Evolutionary conservation across 1,140 invertebrate species (phyloP).

Genomic region (Prorops nasuta): DNA sequence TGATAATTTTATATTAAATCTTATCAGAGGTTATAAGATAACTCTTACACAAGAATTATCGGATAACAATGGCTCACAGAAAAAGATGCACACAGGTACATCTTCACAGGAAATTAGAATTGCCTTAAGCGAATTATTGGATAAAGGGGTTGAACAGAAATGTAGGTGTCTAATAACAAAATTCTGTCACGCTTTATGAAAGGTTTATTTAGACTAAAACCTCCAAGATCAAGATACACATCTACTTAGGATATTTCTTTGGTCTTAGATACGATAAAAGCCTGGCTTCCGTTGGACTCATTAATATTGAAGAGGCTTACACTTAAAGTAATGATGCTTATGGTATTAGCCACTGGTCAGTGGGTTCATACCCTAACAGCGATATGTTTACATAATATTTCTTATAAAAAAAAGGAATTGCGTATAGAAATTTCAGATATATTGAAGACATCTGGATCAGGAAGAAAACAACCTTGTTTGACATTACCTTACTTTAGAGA

Average conservation of each 20-base stretch:
- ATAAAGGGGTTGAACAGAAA: too few species aligned
- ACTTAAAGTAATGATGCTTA: background rate
- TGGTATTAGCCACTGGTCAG: background rate
- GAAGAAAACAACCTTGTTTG: background rate
- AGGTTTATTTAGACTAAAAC: constrained; percentile 17
- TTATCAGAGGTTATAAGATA: too few species aligned
- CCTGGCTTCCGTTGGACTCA: background rate
- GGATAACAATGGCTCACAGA: too few species aligned
- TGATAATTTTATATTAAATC: too few species aligned
- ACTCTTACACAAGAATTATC: too few species aligned
- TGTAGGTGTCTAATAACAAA: too few species aligned
- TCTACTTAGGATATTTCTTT: background rate
- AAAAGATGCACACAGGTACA: too few species aligned
- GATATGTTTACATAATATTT: background rate
- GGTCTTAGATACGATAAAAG: background rate
- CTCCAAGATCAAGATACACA: constrained; percentile 17
- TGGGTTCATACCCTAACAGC: background rate
- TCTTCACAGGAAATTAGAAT: too few species aligned
- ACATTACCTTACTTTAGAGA: background rate
- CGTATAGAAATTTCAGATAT: background rate
- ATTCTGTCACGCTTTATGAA: constrained; percentile 16
- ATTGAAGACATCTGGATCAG: background rate
- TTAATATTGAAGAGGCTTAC: background rate
- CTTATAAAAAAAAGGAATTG: background rate
- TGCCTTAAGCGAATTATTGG: too few species aligned